phyloP scores from a whole-genome alignment of 2,113 vertebrate genomes.

The Sebastes schlegelii region DNA sequence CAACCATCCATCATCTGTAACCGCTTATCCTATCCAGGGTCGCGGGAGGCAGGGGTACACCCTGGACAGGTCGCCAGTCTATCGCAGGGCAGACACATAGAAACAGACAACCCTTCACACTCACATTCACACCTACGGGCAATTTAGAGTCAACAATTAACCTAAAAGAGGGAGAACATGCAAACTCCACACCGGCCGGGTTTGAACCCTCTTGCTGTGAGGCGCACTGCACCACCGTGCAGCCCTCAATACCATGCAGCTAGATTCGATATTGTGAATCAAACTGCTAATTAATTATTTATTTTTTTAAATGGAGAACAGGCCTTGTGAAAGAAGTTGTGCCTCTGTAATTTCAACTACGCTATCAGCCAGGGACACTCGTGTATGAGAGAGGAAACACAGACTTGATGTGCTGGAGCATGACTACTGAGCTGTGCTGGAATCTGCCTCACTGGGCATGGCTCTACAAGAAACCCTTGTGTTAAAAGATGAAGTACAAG shows the following conservation, averaged over 20 bases:
- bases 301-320: not conserved
- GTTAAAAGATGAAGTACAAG: constrained; percentile 4
- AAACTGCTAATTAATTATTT: constrained; percentile 5
- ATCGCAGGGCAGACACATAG: too few species aligned
- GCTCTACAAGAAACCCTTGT: constrained; percentile 5
- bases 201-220: too few species aligned
- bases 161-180: too few species aligned
- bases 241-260: not conserved
- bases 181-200: too few species aligned
- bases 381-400: not conserved
- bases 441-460: constrained; percentile 1
- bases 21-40: too few species aligned
- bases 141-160: too few species aligned
- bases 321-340: not conserved
- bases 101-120: too few species aligned
- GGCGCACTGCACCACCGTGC: too few species aligned
- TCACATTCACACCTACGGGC: too few species aligned
- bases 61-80: too few species aligned
- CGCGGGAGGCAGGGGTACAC: too few species aligned
- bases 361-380: constrained; percentile 3
- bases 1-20: too few species aligned
- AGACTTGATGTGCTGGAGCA: constrained; percentile 1
- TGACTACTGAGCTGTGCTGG: not conserved
- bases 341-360: constrained; percentile 5
- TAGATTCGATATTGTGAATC: not conserved